Conservation (phyloP, 2,113 vertebrate species). For the Poicephalus meyeri region DNA sequence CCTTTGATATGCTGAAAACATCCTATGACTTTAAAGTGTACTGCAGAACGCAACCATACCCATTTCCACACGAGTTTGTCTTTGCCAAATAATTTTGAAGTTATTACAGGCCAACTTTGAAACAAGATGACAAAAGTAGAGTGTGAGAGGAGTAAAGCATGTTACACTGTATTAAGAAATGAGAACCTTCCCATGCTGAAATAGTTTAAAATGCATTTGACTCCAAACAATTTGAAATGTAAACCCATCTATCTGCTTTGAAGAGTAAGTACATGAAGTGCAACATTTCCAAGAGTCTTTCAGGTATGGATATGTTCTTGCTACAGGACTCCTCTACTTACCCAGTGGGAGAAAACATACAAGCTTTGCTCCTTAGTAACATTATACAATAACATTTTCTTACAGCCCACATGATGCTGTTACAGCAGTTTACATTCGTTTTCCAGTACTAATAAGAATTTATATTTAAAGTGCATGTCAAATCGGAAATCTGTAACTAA, state of each 20-base stretch:
- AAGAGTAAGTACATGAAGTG: background rate
- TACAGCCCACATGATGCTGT: background rate
- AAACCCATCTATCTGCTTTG: background rate
- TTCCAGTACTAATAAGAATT: background rate
- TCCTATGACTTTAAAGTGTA: background rate
- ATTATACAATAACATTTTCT: background rate
- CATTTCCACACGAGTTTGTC: background rate
- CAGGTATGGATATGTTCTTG: background rate
- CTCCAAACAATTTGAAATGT: background rate
- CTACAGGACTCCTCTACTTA: background rate
- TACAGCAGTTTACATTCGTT: constrained; percentile 33
- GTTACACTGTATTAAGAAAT: background rate
- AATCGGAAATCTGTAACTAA: background rate
- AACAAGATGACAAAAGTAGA: background rate
- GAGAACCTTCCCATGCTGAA: constrained; percentile 58
- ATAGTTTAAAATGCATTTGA: constrained; percentile 16
- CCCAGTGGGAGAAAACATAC: background rate
- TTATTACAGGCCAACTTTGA: background rate
- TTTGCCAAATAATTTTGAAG: background rate
- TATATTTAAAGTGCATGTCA: constrained; percentile 59
- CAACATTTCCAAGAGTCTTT: background rate
- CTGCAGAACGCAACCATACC: background rate
- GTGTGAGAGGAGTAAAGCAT: background rate
- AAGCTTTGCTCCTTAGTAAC: background rate
- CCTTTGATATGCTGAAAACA: background rate